phyloP scores from a whole-genome alignment of 2,797 vertebrate species.

The Rachycentron canadum region DNA sequence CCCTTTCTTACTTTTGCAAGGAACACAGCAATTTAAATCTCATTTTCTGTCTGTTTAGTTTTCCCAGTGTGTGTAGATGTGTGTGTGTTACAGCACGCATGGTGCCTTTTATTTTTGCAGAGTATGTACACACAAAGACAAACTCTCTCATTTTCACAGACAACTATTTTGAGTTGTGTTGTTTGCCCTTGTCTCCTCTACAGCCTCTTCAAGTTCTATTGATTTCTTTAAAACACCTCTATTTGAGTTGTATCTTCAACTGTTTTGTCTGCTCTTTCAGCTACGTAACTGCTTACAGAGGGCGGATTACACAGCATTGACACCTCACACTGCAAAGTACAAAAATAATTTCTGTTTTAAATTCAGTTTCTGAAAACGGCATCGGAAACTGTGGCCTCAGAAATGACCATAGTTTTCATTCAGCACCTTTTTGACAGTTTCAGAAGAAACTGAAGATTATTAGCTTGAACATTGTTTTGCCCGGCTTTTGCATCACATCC shows the following conservation, averaged over 20 bases:
- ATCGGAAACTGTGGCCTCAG: not conserved
- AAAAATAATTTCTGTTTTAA: too few species aligned
- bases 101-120: not conserved
- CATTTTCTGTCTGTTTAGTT: not conserved
- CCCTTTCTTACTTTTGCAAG: not conserved
- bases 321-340: not conserved
- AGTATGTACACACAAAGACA: not conserved
- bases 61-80: not conserved
- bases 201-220: slow-evolving; percentile 44
- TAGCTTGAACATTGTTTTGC: not conserved
- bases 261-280: slow-evolving; percentile 35
- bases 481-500: not conserved
- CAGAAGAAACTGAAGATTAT: not conserved
- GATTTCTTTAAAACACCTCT: slow-evolving; percentile 50
- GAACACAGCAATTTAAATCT: not conserved
- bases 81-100: not conserved
- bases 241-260: slow-evolving; percentile 31
- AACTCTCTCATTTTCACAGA: not conserved
- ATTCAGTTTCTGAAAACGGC: not conserved
- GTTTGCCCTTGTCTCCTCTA: slow-evolving; percentile 30
- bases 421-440: not conserved
- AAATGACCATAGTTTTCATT: not conserved
- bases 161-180: slow-evolving; percentile 38
- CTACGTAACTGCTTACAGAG: not conserved
- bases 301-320: slow-evolving; percentile 4